phyloP scores from a whole-genome alignment of 1,140 invertebrate genomes.

The Phocides pigmalion region DNA sequence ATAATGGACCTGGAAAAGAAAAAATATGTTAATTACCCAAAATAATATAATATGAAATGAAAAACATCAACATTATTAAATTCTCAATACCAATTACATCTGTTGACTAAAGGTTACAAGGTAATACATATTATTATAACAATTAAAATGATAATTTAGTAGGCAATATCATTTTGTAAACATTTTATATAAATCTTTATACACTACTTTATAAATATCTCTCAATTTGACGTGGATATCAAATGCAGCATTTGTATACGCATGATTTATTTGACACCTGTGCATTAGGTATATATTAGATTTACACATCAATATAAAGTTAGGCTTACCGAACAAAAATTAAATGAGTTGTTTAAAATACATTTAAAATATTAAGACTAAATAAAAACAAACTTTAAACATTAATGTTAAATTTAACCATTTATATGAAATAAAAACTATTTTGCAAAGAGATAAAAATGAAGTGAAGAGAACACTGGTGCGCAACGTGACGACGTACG shows the following conservation, averaged over 20 bases:
- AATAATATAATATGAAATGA: background rate
- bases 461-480: background rate
- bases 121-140: slow-evolving; percentile 10
- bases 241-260: background rate
- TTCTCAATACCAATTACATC: background rate
- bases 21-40: slow-evolving; percentile 33
- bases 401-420: background rate
- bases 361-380: background rate
- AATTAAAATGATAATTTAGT: slow-evolving; percentile 7
- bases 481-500: slow-evolving; percentile 21
- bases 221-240: background rate
- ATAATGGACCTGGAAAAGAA: slow-evolving; percentile 70
- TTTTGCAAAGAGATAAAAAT: background rate
- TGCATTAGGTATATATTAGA: background rate
- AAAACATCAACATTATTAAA: background rate
- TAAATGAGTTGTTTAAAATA: background rate
- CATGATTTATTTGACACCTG: background rate
- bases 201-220: background rate
- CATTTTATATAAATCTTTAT: background rate
- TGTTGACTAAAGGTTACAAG: slow-evolving; percentile 1
- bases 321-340: background rate
- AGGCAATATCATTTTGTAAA: background rate
- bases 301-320: background rate
- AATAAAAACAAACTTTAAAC: too few species aligned
- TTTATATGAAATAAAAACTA: too few species aligned